Percentiles rank a stretch among this genome's conserved stretches.
phyloP scores from a whole-genome alignment of 30 jellyfish, hydroid and myxozoan genomes.

The Cassiopea andromeda region DNA sequence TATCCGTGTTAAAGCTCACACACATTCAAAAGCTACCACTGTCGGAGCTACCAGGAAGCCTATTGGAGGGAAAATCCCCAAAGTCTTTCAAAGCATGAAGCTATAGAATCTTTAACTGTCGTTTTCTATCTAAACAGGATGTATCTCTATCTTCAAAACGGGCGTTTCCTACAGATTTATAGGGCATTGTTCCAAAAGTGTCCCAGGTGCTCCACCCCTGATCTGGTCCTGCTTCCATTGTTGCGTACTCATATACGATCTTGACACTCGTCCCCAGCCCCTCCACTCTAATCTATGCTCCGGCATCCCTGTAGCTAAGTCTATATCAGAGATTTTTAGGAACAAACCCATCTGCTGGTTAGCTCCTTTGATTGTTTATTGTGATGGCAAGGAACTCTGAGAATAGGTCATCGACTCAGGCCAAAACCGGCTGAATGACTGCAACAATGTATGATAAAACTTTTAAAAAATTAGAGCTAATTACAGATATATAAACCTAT shows the following conservation, averaged over 20 bases:
- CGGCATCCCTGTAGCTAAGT: neutral
- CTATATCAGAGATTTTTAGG: too few species aligned
- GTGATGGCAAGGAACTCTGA: too few species aligned
- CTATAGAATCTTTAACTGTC: neutral
- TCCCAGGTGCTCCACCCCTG: neutral
- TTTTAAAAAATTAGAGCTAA: too few species aligned
- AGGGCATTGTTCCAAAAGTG: too few species aligned
- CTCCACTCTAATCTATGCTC: neutral
- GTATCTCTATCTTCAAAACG: neutral
- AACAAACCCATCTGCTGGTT: too few species aligned
- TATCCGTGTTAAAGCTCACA: neutral
- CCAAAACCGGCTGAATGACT: too few species aligned
- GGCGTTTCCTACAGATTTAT: neutral
- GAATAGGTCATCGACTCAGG: too few species aligned
- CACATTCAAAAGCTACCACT: neutral
- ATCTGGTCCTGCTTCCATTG: neutral
- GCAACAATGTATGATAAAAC: too few species aligned
- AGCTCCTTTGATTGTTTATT: too few species aligned
- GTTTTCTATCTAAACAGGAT: neutral
- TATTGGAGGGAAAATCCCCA: neutral
- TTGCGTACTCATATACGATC: neutral
- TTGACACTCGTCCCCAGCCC: neutral
- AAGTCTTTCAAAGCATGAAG: neutral
- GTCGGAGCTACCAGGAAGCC: neutral
- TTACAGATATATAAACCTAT: too few species aligned